Percentiles rank a stretch among this genome's conserved stretches.
phyloP scores from a whole-genome alignment of 2,888 invertebrate species.

The Seira musarum region DNA sequence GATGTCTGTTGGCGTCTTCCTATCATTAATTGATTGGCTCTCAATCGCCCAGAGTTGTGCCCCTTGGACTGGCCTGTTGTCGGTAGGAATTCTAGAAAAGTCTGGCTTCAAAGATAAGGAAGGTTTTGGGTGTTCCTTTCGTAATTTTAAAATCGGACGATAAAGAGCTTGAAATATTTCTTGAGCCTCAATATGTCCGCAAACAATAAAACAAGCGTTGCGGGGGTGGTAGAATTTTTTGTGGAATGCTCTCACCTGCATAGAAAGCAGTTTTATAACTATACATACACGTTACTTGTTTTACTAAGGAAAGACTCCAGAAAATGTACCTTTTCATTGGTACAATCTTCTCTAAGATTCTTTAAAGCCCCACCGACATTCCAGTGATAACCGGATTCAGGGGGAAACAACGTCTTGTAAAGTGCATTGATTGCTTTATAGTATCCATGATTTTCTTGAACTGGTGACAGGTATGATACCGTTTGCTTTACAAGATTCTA shows the following conservation, averaged over 20 bases:
- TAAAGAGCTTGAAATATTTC: too few species aligned
- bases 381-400: slow-evolving; percentile 87
- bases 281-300: too few species aligned
- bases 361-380: slow-evolving; percentile 89
- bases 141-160: too few species aligned
- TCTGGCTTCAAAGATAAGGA: too few species aligned
- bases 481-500: slow-evolving; percentile 80
- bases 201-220: slow-evolving; percentile 87
- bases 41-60: too few species aligned
- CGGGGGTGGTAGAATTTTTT: slow-evolving; percentile 90
- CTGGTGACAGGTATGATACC: slow-evolving; percentile 84
- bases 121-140: too few species aligned
- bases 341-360: slow-evolving; percentile 86
- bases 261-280: slow-evolving; percentile 36
- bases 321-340: slow-evolving; percentile 82
- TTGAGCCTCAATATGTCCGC: slow-evolving; percentile 86
- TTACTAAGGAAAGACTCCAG: slow-evolving; percentile 17
- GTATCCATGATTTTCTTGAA: too few species aligned
- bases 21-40: too few species aligned
- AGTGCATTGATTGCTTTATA: too few species aligned
- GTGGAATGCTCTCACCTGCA: slow-evolving; percentile 86
- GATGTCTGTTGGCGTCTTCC: too few species aligned
- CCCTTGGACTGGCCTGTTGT: too few species aligned
- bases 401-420: slow-evolving; percentile 85
- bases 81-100: too few species aligned